These are phyloP conservation scores for Rachycentron canadum DNA, from an alignment of 2,797 vertebrate genomes.

Conservation along the genomic window DNA sequence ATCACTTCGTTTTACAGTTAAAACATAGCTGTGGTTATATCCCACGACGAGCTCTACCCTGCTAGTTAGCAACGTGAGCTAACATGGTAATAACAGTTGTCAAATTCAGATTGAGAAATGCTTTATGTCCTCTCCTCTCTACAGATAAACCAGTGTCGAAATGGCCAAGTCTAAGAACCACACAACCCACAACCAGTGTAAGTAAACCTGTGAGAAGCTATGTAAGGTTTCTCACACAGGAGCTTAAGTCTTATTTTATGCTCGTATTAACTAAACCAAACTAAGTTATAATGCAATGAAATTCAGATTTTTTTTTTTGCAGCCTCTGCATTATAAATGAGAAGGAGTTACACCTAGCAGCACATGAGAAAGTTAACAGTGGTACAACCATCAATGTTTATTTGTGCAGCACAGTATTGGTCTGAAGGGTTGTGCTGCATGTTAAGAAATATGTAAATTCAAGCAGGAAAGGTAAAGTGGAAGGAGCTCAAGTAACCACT, in stretches of 20 bases:
- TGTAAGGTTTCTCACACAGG: too few species aligned
- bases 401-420: background rate
- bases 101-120: accelerated
- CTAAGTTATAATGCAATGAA: too few species aligned
- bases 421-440: background rate
- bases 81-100: background rate
- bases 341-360: too few species aligned
- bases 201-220: slow-evolving; percentile 68
- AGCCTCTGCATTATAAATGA: too few species aligned
- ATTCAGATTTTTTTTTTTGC: background rate
- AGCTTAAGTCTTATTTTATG: too few species aligned
- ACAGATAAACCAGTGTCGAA: slow-evolving; percentile 70
- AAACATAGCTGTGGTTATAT: accelerated
- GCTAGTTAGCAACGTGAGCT: background rate
- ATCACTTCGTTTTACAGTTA: accelerated
- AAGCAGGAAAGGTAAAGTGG: background rate
- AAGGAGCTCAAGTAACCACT: background rate
- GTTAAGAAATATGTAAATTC: background rate
- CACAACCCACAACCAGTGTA: slow-evolving; percentile 99
- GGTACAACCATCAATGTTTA: background rate
- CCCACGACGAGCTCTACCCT: accelerated
- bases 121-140: background rate
- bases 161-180: slow-evolving; percentile 99
- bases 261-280: too few species aligned
- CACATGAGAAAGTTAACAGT: too few species aligned